Evolutionary conservation across 2,797 vertebrate genomes (phyloP), one percentile per base, ranked within the genome.

Genomic region (Glyptemys insculpta): DNA sequence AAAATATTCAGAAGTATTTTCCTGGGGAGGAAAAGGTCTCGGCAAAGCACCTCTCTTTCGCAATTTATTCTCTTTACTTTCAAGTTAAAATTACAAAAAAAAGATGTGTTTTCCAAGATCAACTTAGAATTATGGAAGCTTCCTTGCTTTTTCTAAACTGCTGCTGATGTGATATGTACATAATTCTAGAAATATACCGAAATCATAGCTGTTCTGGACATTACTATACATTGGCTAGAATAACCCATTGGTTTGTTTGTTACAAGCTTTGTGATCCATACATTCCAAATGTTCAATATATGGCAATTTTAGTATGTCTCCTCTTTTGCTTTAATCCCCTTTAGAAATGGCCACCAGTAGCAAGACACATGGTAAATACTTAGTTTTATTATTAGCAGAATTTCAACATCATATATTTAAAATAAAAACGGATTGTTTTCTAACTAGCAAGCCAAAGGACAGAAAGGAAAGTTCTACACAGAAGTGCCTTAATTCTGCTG

Each of bases 401-500:
- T 62, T 88, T 83, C 37, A 79, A 19, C 59, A 31, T 34, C 2
- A 2, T 21, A 5, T 74, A 44, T 82, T 85, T 90, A 16, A 62
- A 62, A 74, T 6, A 37, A 19, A 53, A 84, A 80, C 6, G 8
- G 68, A 56, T 16, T 37, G 16, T 14, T 79, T 65, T 76, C 27
- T 44, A 44, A 72, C 31, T 18, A 27, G 34, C n/a, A 79, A 27
- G 41, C 31, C 74, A 47, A 47, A 83, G 57, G 25, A 31, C 0
- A 74, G 52, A 79, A 82, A 11, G 2, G 21, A 23, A 5, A 31
- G 52, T 21, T 41, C 62, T 56, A 2, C 25, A 47, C 12, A 3
- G 47, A 19, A 37, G 18, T 3, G 8, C 52, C 19, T 27, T 5
- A 4, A 3, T 3, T 80, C 4, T 9, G 54, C 34, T 0, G 0